Conservation (phyloP, 2,113 vertebrate genomes). For the Megalops atlanticus region DNA sequence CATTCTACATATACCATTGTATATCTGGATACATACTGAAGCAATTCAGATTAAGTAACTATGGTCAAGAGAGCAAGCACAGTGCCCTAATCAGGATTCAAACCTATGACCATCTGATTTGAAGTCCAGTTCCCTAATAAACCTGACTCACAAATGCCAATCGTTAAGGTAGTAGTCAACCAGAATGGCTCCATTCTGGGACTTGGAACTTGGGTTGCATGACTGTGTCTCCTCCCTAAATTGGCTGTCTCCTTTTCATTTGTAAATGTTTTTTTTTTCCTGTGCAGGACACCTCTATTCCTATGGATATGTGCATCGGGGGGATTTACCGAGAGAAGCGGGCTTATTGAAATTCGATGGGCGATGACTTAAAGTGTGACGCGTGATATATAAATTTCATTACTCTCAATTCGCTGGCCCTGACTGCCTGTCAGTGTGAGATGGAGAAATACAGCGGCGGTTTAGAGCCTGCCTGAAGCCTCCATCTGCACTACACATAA, state of each 20-base stretch:
- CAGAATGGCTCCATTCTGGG: not conserved
- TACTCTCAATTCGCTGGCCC: not conserved
- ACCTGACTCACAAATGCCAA: not conserved
- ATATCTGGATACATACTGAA: not conserved
- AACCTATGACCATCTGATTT: no score
- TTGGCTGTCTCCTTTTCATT: not conserved
- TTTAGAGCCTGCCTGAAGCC: not conserved
- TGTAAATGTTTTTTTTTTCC: not conserved
- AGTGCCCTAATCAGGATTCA: no score
- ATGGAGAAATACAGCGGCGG: not conserved
- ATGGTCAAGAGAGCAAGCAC: no score
- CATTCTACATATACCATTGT: no score
- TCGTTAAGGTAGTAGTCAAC: not conserved
- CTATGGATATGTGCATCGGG: not conserved
- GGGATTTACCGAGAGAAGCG: not conserved
- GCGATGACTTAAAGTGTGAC: not conserved
- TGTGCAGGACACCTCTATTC: not conserved
- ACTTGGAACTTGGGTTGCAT: no score
- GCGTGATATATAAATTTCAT: conserved; percentile 1
- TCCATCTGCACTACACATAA: not conserved
- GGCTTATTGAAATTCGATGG: not conserved
- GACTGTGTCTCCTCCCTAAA: no score
- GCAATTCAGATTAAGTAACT: no score
- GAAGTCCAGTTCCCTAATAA: not conserved
- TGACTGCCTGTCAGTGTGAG: not conserved